A percentile compares a stretch with the other conserved stretches of the same genome.
phyloP scores from a whole-genome alignment of 2,888 invertebrate genomes.

The Unio delphinus region DNA sequence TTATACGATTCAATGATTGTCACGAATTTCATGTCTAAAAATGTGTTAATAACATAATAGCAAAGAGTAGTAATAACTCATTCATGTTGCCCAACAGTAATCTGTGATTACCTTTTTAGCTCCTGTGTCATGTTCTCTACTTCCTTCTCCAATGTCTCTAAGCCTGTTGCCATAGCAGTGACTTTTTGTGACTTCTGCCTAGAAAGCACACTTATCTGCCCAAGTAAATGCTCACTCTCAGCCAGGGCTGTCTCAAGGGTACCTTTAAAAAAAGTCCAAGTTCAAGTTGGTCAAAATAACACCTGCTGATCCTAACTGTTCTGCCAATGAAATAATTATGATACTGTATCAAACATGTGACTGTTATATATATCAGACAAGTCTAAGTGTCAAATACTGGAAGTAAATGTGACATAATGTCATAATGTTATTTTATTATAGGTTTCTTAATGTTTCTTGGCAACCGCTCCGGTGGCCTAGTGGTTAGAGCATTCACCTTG shows the following conservation, averaged over 20 bases:
- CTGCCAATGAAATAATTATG: background rate
- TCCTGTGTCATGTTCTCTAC: conserved; percentile 39
- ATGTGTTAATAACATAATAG: too few species aligned
- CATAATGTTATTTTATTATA: too few species aligned
- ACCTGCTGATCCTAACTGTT: background rate
- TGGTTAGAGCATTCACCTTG: too few species aligned
- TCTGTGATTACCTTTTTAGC: conserved; percentile 39
- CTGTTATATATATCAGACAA: too few species aligned
- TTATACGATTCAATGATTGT: too few species aligned
- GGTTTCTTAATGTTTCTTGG: too few species aligned
- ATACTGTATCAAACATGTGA: background rate
- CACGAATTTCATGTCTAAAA: too few species aligned
- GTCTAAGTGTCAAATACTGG: too few species aligned
- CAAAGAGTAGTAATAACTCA: too few species aligned
- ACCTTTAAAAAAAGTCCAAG: conserved; percentile 31
- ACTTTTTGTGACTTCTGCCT: conserved; percentile 42
- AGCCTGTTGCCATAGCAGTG: conserved; percentile 40
- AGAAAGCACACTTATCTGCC: conserved; percentile 46
- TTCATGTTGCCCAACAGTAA: too few species aligned
- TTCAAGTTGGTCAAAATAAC: background rate
- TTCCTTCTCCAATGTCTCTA: conserved; percentile 44
- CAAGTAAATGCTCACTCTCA: conserved; percentile 61
- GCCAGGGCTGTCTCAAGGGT: conserved; percentile 45
- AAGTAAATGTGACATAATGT: too few species aligned
- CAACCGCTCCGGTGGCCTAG: too few species aligned